phyloP scores from a whole-genome alignment of 2,113 vertebrate species.

The Tragelaphus imberbis region DNA sequence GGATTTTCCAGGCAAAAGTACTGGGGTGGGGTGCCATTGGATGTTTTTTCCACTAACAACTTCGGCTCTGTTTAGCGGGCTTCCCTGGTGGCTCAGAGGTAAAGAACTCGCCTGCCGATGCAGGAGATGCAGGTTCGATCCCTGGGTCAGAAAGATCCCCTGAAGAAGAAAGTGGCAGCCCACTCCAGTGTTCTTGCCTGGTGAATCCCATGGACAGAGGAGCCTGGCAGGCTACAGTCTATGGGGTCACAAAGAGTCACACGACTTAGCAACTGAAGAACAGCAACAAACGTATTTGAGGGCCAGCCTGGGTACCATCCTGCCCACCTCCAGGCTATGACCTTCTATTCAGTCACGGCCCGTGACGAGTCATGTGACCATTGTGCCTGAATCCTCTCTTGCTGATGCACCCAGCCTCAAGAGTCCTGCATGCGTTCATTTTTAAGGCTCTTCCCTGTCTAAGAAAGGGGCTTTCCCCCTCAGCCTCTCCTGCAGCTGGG shows the following conservation, averaged over 20 bases:
- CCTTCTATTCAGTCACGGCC: neutral
- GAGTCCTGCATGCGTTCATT: neutral
- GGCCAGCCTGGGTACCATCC: neutral
- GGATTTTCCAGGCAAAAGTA: too few species aligned
- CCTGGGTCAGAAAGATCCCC: neutral
- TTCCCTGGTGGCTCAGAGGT: neutral
- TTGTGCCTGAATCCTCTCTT: neutral
- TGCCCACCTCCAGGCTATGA: fast-evolving
- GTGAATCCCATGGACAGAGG: neutral
- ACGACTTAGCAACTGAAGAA: neutral
- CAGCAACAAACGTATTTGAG: neutral
- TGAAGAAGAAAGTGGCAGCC: neutral
- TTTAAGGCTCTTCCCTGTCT: neutral
- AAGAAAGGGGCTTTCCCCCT: neutral
- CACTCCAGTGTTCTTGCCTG: neutral
- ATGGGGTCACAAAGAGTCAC: neutral
- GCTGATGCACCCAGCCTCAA: neutral
- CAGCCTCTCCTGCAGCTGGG: neutral
- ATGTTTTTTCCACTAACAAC: neutral
- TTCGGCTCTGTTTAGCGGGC: too few species aligned
- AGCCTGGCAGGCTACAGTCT: neutral
- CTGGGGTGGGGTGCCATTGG: too few species aligned
- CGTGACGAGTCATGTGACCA: fast-evolving
- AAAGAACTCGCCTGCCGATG: neutral
- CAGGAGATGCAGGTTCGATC: neutral